Percentiles rank a stretch among this genome's conserved stretches.
These are phyloP conservation scores for Lepidurus apus DNA, from an alignment of 1,140 invertebrate species.

Conservation along the genomic window DNA sequence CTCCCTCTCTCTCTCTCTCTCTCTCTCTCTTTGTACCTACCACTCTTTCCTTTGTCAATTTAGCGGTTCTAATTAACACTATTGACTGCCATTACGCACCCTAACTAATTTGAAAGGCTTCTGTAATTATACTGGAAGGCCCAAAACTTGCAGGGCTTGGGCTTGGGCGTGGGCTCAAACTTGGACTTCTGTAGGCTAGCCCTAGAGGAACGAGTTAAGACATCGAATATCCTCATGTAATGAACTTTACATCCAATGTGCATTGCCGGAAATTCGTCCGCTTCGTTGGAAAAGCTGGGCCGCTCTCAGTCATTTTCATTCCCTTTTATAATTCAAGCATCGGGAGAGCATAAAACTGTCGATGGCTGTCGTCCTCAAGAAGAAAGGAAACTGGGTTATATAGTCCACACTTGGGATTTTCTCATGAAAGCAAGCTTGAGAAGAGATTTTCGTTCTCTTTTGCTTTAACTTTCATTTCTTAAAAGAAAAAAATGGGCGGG, in stretches of 20 bases:
- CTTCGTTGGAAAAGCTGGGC: background rate
- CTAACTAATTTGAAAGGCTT: background rate
- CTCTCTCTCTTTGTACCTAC: too few relatives aligned
- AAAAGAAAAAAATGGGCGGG: background rate
- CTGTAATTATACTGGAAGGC: background rate
- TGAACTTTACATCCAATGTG: background rate
- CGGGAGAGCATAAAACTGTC: background rate
- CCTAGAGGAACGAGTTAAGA: background rate
- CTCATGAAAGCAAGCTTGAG: slow-evolving; percentile 3
- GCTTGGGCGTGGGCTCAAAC: background rate
- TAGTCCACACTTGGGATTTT: slow-evolving; percentile 8
- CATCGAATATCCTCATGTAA: background rate
- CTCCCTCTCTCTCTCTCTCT: background rate
- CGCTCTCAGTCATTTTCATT: background rate
- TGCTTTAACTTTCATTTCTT: background rate
- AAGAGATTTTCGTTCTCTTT: background rate
- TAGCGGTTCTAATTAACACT: too few relatives aligned
- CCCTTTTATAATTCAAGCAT: background rate
- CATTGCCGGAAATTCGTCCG: background rate
- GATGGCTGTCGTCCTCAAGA: background rate
- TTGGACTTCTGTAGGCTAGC: background rate
- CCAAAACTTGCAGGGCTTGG: background rate
- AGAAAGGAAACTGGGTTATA: background rate
- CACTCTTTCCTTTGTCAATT: too few relatives aligned
- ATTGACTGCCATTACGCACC: background rate